phyloP scores from a whole-genome alignment of 2,797 vertebrate genomes.

The Sternarchorhynchus goeldii region DNA sequence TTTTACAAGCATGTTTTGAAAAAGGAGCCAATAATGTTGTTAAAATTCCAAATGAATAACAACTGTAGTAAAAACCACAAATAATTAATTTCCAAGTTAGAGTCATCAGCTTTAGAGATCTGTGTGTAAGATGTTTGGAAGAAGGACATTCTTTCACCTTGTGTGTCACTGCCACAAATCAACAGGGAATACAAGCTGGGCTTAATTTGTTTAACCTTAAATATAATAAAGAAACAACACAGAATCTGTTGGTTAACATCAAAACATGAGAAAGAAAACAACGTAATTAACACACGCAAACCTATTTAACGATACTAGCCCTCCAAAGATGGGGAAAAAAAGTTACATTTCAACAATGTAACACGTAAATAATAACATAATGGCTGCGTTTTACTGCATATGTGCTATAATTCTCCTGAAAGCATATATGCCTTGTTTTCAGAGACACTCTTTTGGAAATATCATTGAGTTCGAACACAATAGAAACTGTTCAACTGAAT shows the following conservation, averaged over 20 bases:
- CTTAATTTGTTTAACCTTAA: neutral
- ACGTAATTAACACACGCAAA: slow-evolving; percentile 71
- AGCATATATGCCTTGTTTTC: slow-evolving; percentile 58
- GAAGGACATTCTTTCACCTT: neutral
- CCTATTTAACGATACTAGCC: slow-evolving; percentile 76
- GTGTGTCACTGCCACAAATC: neutral
- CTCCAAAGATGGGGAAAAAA: slow-evolving; percentile 66
- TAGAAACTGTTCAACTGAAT: slow-evolving; percentile 51
- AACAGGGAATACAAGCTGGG: neutral
- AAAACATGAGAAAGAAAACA: slow-evolving; percentile 59
- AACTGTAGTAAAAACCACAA: slow-evolving; percentile 18
- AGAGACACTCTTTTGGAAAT: slow-evolving; percentile 54
- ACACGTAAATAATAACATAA: slow-evolving; percentile 72
- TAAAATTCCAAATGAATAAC: slow-evolving; percentile 36
- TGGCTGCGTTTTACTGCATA: slow-evolving; percentile 58
- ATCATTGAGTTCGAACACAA: slow-evolving; percentile 57
- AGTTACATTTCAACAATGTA: slow-evolving; percentile 79
- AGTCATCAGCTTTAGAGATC: neutral
- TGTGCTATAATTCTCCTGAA: slow-evolving; percentile 61
- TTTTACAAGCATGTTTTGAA: slow-evolving; percentile 59
- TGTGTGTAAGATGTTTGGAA: neutral
- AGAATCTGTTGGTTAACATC: slow-evolving; percentile 7
- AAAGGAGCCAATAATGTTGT: slow-evolving; percentile 16
- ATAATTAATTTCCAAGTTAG: slow-evolving; percentile 8
- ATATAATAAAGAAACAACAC: slow-evolving; percentile 15